Base-by-base conservation (phyloP, 1,140 invertebrate genomes). In the Zaprionus ornatus region DNA sequence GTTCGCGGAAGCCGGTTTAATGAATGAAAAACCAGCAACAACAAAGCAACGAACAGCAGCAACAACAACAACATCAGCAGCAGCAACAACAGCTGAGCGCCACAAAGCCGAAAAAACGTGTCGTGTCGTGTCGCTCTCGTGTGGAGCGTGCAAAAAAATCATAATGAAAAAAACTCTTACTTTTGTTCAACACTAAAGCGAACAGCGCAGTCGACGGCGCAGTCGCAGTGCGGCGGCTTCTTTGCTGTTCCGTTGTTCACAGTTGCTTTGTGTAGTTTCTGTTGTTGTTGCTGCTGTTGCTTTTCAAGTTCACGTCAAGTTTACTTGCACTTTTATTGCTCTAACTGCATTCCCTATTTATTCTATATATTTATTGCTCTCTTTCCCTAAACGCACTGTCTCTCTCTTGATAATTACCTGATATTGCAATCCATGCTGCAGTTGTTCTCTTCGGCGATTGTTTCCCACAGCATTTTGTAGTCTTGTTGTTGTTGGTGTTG, bases 401-500 rank as follows among this genome's bases (percentile, higher is more conserved):
- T 42, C 40, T 45, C 40, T 56, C 13, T 27, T 57, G 61, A 72
- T 88, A 92, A 76, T 92, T 92, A 92, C 91, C 91, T 92, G 83
- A 79, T 78, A 75, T 86, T 86, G 84, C 80, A 91, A 75, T 92
- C 91, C 91, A 92, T 91, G 48, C 54, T 72, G 80, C 91, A 86
- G 71, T 82, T 90, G 66, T 64, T 84, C 62, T 92, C 91, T 74
- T 92, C 91, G 57, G 64, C 71, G 65, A 92, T 92, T 45, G 87
- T 75, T 86, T 92, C 91, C 91, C 91, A 92, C 74, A 91, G 55
- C 91, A 92, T 92, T 86, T 91, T 92, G 83, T 67, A 56, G 69
- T 57, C 15, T 45, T 29, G 62, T 72, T 62, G 17, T 21, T 57
- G 9, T 55, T 42, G 32, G 21, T 21, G 12, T 61, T 45, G 15